phyloP scores from a whole-genome alignment of 2,797 vertebrate genomes.

The Anisognathus igniventris region DNA sequence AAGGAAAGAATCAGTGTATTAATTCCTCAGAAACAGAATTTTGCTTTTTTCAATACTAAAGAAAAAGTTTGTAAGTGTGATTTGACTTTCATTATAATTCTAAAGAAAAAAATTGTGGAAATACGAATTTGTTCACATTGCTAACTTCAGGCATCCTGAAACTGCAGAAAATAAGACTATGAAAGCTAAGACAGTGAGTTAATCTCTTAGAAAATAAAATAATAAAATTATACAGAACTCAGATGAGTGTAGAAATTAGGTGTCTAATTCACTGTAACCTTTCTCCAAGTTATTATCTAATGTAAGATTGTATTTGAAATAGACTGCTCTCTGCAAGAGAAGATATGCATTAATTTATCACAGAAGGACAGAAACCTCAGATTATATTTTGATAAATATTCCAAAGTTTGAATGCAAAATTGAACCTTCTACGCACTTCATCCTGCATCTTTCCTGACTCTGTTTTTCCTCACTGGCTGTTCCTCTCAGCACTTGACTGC shows the following conservation, averaged over 20 bases:
- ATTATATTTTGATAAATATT: constrained; percentile 31
- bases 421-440: not conserved
- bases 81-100: not conserved
- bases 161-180: not conserved
- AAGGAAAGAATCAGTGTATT: not conserved
- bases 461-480: not conserved
- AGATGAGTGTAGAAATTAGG: constrained; percentile 24
- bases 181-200: not conserved
- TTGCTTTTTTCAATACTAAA: not conserved
- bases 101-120: not conserved
- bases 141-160: not conserved
- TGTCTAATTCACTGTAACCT: not conserved
- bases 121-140: not conserved
- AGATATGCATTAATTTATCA: not conserved
- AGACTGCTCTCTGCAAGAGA: not conserved
- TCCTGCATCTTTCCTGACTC: not conserved
- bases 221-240: not conserved
- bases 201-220: not conserved
- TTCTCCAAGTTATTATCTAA: constrained; percentile 41
- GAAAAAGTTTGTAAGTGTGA: not conserved
- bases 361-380: not conserved
- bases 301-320: constrained; percentile 22
- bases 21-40: not conserved
- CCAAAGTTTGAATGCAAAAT: not conserved
- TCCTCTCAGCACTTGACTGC: not conserved